A percentile compares a stretch with the other conserved stretches of the same genome.
Conservation (phyloP, 1,140 invertebrate species). For the Zophobas atratus region DNA sequence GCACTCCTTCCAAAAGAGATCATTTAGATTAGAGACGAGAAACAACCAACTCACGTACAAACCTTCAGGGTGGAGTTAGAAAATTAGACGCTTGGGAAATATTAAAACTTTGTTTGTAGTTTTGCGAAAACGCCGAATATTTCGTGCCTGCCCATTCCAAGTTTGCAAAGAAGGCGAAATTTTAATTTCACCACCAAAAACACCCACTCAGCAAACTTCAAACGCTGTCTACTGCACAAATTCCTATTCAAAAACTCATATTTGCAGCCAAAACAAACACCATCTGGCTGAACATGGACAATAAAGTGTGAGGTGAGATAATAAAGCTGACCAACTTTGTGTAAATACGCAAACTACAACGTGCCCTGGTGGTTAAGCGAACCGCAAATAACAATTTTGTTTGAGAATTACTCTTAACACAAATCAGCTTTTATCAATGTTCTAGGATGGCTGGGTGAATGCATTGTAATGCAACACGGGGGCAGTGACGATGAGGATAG, state of each 20-base stretch:
- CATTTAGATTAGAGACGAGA: conserved; percentile 61
- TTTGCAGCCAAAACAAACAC: too few relatives aligned
- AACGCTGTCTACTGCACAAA: background rate
- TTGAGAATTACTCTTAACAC: background rate
- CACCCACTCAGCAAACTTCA: background rate
- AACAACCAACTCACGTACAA: conserved; percentile 59
- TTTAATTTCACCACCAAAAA: conserved; percentile 8
- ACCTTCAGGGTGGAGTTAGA: conserved; percentile 57
- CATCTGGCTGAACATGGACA: background rate
- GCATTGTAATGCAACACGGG: conserved; percentile 18
- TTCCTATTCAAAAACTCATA: too few relatives aligned
- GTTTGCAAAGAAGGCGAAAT: background rate
- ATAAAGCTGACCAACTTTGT: background rate
- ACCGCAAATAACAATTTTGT: background rate
- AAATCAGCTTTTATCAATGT: conserved; percentile 32
- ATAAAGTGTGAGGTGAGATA: background rate
- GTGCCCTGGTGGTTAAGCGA: background rate
- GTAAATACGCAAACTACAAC: background rate
- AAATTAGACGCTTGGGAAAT: conserved; percentile 63
- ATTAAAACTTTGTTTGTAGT: conserved; percentile 64
- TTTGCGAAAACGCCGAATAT: conserved; percentile 51
- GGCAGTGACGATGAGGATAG: conserved; percentile 34
- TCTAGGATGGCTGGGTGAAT: background rate
- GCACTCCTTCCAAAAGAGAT: conserved; percentile 52
- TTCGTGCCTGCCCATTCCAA: conserved; percentile 19